Conservation (phyloP, 2,113 vertebrate species). For the Eudyptes chrysolophus region DNA sequence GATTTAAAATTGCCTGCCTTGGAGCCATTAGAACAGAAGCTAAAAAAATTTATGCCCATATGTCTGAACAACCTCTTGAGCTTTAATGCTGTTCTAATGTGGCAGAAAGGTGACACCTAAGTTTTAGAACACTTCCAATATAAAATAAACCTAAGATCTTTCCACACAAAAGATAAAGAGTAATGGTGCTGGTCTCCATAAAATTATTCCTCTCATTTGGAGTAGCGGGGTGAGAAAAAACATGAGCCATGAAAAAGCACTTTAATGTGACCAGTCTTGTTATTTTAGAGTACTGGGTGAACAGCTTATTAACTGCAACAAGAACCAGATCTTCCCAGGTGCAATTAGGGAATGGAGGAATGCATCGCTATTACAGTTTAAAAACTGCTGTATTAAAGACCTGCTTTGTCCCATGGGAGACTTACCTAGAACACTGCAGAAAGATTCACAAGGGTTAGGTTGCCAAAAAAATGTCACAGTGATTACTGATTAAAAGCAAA, state of each 20-base stretch:
- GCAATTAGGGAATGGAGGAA: slow-evolving; percentile 19
- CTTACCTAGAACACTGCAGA: slow-evolving; percentile 14
- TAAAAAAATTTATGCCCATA: background rate
- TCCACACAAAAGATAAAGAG: background rate
- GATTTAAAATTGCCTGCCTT: background rate
- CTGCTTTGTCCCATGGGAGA: slow-evolving; percentile 5
- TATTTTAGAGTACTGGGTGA: slow-evolving; percentile 21
- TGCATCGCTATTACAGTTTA: background rate
- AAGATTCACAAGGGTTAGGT: slow-evolving; percentile 12
- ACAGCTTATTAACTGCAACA: slow-evolving; percentile 1
- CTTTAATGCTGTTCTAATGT: background rate
- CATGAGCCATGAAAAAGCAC: background rate
- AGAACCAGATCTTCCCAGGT: slow-evolving; percentile 22
- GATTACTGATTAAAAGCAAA: slow-evolving; percentile 57
- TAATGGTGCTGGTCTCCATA: background rate
- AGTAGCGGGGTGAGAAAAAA: background rate
- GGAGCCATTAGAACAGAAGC: background rate
- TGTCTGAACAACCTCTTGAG: background rate
- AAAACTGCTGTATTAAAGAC: slow-evolving; percentile 12
- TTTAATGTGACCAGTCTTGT: slow-evolving; percentile 12
- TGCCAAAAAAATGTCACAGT: slow-evolving; percentile 40
- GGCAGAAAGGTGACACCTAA: slow-evolving; percentile 1
- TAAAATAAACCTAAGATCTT: background rate
- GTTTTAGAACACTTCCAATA: background rate
- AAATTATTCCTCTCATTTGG: slow-evolving; percentile 2